Evolutionary conservation across 1,140 invertebrate species (phyloP).

Genomic region (Colletes latitarsis): DNA sequence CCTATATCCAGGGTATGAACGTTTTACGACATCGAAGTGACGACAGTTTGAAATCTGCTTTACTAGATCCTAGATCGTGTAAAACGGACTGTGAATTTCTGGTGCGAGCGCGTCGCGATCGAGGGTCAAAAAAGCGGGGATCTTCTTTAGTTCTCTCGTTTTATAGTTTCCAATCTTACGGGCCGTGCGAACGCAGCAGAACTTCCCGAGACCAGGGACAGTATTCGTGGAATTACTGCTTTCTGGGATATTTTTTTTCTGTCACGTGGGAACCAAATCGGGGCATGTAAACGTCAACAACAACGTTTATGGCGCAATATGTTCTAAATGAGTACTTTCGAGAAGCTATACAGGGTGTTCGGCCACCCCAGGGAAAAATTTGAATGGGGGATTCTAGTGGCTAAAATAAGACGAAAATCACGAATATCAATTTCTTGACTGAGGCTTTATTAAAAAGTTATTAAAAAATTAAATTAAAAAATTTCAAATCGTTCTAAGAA

Average conservation of each 20-base stretch:
- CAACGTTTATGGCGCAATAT: too few relatives aligned
- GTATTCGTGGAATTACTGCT: background rate
- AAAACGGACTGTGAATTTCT: slow-evolving; percentile 27
- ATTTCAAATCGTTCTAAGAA: too few relatives aligned
- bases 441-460: too few relatives aligned
- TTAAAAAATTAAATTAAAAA: too few relatives aligned
- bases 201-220: background rate
- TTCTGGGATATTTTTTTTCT: background rate
- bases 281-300: background rate
- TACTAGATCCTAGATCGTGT: slow-evolving; percentile 10
- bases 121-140: background rate
- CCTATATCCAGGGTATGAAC: background rate
- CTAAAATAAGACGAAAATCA: too few relatives aligned
- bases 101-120: background rate
- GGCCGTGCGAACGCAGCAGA: slow-evolving; percentile 13
- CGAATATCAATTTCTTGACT: too few relatives aligned
- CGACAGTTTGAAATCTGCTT: slow-evolving; percentile 37
- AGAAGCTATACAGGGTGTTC: too few relatives aligned
- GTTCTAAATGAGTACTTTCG: too few relatives aligned
- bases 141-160: slow-evolving; percentile 17
- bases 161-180: slow-evolving; percentile 41
- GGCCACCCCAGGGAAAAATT: too few relatives aligned
- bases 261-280: background rate
- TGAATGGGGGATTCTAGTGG: too few relatives aligned
- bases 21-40: slow-evolving; percentile 10